Base-by-base conservation (phyloP, 2,797 vertebrate species). In the Myotis daubentonii region DNA sequence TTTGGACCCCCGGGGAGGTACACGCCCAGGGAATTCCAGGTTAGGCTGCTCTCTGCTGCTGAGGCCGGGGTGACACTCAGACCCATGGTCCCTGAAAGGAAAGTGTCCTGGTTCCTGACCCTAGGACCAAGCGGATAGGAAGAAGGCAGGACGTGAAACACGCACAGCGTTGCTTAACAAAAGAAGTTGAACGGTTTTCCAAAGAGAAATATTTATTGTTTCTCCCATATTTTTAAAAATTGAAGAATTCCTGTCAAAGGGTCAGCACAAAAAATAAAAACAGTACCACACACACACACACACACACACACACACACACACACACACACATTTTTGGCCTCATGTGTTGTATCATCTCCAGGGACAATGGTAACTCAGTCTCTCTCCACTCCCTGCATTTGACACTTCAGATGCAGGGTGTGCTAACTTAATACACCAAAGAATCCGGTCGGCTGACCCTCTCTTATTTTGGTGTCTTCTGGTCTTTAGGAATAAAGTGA, bases 91-190 rank as follows among this genome's bases (percentile, higher is more conserved):
- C 57, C 70, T 57, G 81, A 30, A 49, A 75, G 55, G 60, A 75
- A 79, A 89, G 79, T n/a, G 3, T 28, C 11, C 44, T 75, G 81
- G 2, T 80, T 87, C 25, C 20, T 19, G 53, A 71, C n/a, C 20
- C 44, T 1, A 15, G 76, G 44, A 72, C 22, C 7, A 0, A 47
- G 57, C 70, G n/a, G 36, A 47, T 11, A 10, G 65, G 38, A 71
- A 36, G 76, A 85, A 91, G 33, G 71, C 57, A 51, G 60, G 83
- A 49, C 2, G 2, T 12, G 76, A 85, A 92, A 79, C 53, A 60
- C 84, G 28, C 6, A 16, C 25, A 33, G 30, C 79, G 53, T n/a
- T 93, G 60, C 88, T 93, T 87, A 93, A 97, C 97, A 97, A 97
- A 95, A 89, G 75, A 94, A 94, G 72, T 72, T 86, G 91, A 80